Conservation (phyloP, 2,797 vertebrate species). For the Taenioides sp. region DNA sequence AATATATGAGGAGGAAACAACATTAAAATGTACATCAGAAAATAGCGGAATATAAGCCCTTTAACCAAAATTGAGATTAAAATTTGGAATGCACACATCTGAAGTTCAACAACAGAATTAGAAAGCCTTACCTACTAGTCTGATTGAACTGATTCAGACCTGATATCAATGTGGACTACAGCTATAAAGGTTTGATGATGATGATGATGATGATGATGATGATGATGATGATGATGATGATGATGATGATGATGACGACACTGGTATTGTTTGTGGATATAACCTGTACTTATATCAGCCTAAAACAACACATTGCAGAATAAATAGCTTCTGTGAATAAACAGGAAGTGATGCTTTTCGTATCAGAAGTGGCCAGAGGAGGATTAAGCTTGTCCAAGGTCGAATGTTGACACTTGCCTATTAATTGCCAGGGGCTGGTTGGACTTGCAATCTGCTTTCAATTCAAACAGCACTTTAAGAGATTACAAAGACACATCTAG, state of each 20-base stretch:
- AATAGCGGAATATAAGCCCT: no score
- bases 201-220: no score
- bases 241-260: no score
- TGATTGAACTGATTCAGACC: neutral
- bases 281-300: neutral
- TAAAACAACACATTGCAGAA: neutral
- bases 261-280: no score
- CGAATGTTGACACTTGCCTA: constrained; percentile 61
- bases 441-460: constrained; percentile 63
- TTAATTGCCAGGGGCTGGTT: constrained; percentile 59
- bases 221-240: no score
- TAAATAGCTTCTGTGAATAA: constrained; percentile 15
- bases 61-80: no score
- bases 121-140: neutral
- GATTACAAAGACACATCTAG: constrained; percentile 68
- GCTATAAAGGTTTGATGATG: no score
- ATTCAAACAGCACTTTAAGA: constrained; percentile 72
- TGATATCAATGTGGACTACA: neutral
- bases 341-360: constrained; percentile 44
- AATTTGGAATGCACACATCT: no score
- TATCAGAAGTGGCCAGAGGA: constrained; percentile 57
- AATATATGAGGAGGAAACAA: no score
- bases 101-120: no score
- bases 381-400: constrained; percentile 68
- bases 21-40: no score